These are phyloP conservation scores for Lasius fuliginosus DNA, from an alignment of 2,888 invertebrate genomes.

Conservation along the genomic window DNA sequence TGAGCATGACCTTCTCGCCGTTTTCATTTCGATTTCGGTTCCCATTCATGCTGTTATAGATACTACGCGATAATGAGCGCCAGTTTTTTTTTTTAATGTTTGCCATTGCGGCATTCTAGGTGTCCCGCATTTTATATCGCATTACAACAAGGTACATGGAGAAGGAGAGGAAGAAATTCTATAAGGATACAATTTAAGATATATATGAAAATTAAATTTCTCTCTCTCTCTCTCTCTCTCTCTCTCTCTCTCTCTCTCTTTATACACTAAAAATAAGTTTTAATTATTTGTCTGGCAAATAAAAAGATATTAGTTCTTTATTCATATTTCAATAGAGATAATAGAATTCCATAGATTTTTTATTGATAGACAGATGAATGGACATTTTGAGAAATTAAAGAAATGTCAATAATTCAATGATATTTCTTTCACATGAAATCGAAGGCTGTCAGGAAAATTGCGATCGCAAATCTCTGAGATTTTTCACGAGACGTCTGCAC, in stretches of 20 bases:
- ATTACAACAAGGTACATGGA: background rate
- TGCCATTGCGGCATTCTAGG: background rate
- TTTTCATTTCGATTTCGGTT: constrained; percentile 78
- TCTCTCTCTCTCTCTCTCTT: background rate
- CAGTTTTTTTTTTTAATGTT: constrained; percentile 65
- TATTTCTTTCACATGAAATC: constrained; percentile 58
- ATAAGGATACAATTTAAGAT: background rate
- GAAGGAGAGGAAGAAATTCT: background rate
- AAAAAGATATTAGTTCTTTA: background rate
- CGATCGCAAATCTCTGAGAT: constrained; percentile 78
- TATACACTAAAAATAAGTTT: background rate
- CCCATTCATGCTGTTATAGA: constrained; percentile 73
- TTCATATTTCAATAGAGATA: background rate
- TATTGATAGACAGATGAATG: background rate
- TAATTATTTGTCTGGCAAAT: background rate
- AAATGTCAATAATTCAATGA: constrained; percentile 51
- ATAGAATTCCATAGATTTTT: background rate
- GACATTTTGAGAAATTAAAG: constrained; percentile 11
- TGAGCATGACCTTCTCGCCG: constrained; percentile 77
- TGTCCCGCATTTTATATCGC: background rate
- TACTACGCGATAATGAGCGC: constrained; percentile 71
- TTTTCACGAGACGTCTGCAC: constrained; percentile 72
- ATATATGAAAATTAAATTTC: background rate
- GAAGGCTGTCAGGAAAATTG: constrained; percentile 59
- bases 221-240: background rate